Percentiles rank a stretch among this genome's conserved stretches.
These are phyloP conservation scores for Pyrrhia umbra DNA, from an alignment of 2,888 invertebrate genomes.

Conservation along the genomic window DNA sequence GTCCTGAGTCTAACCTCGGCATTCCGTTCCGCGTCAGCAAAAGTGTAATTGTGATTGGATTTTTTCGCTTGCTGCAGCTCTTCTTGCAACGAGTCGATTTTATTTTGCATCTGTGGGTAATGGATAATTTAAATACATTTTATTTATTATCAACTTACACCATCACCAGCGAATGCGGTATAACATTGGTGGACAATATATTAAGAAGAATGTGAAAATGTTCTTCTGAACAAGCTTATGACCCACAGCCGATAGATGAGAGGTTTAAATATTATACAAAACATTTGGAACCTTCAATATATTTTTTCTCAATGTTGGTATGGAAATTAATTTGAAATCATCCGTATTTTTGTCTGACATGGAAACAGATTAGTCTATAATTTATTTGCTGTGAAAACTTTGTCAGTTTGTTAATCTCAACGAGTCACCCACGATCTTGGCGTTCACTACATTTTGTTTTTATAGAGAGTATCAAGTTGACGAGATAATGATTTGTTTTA, in stretches of 20 bases:
- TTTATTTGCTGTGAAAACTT: too few relatives aligned
- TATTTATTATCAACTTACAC: conserved; percentile 42
- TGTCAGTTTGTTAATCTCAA: too few relatives aligned
- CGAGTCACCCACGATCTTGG: too few relatives aligned
- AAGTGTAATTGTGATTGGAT: conserved; percentile 77
- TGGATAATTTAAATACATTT: conserved; percentile 36
- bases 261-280: not conserved
- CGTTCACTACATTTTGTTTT: too few relatives aligned
- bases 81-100: conserved; percentile 85
- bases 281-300: not conserved
- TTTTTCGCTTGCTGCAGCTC: conserved; percentile 81
- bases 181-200: conserved; percentile 55
- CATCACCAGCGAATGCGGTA: conserved; percentile 65
- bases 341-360: too few relatives aligned
- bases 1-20: conserved; percentile 74
- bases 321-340: too few relatives aligned
- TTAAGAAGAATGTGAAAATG: conserved; percentile 33
- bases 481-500: too few relatives aligned
- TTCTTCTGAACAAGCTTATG: conserved; percentile 5
- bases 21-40: conserved; percentile 80
- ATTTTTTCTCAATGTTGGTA: not conserved
- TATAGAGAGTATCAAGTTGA: too few relatives aligned
- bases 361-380: too few relatives aligned
- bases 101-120: conserved; percentile 85
- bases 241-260: conserved; percentile 14